Evolutionary conservation across 2,113 vertebrate species (phyloP), one percentile per base, ranked within the genome.

Genomic region (Vireo altiloquus): DNA sequence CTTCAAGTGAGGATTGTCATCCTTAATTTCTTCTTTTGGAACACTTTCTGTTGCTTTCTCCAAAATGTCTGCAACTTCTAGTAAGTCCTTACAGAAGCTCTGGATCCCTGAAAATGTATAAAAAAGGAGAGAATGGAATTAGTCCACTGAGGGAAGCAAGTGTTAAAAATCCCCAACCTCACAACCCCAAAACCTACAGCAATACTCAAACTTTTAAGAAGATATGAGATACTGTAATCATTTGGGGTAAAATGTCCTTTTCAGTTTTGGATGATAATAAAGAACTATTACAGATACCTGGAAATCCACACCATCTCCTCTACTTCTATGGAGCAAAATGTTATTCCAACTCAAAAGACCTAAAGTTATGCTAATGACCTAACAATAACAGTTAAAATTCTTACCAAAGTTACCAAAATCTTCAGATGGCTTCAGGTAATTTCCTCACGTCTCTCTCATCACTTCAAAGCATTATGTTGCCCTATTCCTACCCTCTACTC

Each of bases 31-130:
- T 60, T 99, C 99, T 81, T 98, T 98, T 1, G 99, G 99, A 60
- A 99, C 98, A 3, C 99, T 98, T 96, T 99, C 98, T 0, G 98
- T 99, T 30, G 99, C 99, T 97, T 99, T 99, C 95, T 99, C 99
- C 97, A 99, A 72, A 91, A 99, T 98, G 96, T 99, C 99, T 1
- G 99, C 99, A 52, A 99, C 99, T 96, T 99, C 99, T 76, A 99
- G 92, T 81, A 99, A 97, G 97, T 99, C 99, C 96, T 99, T 99
- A 93, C 99, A 99, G 98, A 99, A 99, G 69, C 98, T 98, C 88
- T 99, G 99, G 96, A 99, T 99, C 77, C 99, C 99, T 99, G 69
- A 47, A 35, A 78, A 24, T 14, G 70, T n/a, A 33, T 5, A 33
- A 13, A 59, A 80, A 40, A 82, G 18, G 72, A 70, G 10, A 56